phyloP scores from a whole-genome alignment of 2,888 invertebrate genomes.

The Celastrina argiolus region DNA sequence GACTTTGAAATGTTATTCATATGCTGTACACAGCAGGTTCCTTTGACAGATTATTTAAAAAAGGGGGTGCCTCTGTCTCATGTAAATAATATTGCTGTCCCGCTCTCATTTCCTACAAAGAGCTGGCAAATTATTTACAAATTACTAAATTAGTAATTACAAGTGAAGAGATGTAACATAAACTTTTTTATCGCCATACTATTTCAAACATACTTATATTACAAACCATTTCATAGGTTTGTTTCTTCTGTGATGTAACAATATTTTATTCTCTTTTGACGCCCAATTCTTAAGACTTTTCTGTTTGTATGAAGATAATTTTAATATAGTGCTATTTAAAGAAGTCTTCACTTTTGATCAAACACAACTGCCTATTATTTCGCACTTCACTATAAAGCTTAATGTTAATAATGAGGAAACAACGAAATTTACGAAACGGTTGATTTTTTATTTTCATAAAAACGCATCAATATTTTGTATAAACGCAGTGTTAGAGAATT shows the following conservation, averaged over 20 bases:
- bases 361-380: not conserved
- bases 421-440: constrained; percentile 33
- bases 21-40: constrained; percentile 17
- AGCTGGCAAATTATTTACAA: not conserved
- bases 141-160: too few relatives aligned
- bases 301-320: too few relatives aligned
- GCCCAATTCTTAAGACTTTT: not conserved
- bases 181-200: too few relatives aligned
- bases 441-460: constrained; percentile 26
- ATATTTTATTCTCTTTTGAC: not conserved
- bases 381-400: not conserved
- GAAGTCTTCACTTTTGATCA: not conserved
- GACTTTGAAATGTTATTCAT: constrained; percentile 68
- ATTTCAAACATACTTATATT: too few relatives aligned
- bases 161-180: not conserved
- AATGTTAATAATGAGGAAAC: constrained; percentile 24
- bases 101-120: not conserved
- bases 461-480: constrained; percentile 27
- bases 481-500: constrained; percentile 26
- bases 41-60: not conserved
- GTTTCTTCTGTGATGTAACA: too few relatives aligned
- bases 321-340: too few relatives aligned
- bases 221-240: too few relatives aligned
- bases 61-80: not conserved
- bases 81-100: not conserved